Evolutionary conservation across 2,113 vertebrate species (phyloP), one percentile per base, ranked within the genome.

Genomic region (Carassius auratus): DNA sequence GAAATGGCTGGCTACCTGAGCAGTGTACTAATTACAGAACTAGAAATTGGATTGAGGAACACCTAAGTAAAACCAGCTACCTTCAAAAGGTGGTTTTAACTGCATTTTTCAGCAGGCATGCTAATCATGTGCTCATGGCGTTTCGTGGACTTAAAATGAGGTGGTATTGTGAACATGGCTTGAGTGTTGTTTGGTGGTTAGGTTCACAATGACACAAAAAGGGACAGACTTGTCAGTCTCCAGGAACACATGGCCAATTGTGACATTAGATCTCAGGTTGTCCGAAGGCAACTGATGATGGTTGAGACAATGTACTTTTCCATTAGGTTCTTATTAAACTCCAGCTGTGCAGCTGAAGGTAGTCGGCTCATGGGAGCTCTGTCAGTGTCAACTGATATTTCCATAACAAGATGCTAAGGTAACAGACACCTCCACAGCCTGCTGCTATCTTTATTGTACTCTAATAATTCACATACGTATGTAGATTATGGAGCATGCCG

Each of bases 101-200:
- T 30, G 17, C 61, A 50, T 81, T 68, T 64, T 48, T 81, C 14
- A 80, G 36, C 59, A 80, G n/a, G 38, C 7, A 2, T 21, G 21
- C 19, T 66, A 12, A 81, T 48, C 61, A 52, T 69, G 42, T 36
- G 45, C 17, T 33, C 52, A 81, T 81, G 45, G 9, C 1, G 9
- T 69, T 81, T 33, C 14, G 45, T 36, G 45, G 62, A 69, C n/a
- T 81, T 66, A 12, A 26, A 26, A 66, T 81, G 23, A 69, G 42
- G 62, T 52, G 62, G 62, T 17, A 66, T n/a, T 64, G 42, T 68
- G 59, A 30, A 66, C 59, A 81, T 79, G 61, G 61, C 80, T 81
- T 81, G 23, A 81, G 66, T 81, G 79, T 48, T 68, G 79, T 52
- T 66, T 48, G 64, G 80, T 68, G 80, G 62, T 64, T 23, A 80